Base-by-base conservation (phyloP, 1,140 invertebrate genomes). In the Solen grandis region DNA sequence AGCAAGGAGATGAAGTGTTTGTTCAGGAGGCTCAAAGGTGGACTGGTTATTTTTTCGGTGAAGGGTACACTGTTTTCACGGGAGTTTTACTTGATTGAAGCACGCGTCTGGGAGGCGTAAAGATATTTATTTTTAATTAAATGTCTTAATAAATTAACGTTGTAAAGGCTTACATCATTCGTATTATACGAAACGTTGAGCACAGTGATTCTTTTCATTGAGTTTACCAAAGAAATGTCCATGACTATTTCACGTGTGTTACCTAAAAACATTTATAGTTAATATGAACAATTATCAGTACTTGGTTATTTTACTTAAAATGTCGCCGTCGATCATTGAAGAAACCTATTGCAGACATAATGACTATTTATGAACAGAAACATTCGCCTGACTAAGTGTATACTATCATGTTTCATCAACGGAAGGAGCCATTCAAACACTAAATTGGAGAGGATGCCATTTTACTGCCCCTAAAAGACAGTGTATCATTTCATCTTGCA, bases 41-140 rank as follows among this genome's bases (percentile, higher is more conserved):
- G 38, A 76, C 59, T 29, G 60, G 60, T 14, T n/a, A 65, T 65
- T 76, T 65, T 29, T 65, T 54, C 31, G 73, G 73, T 10, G 73
- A 76, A 10, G 73, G 60, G 0, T 76, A 46, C 13, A 65, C 60
- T 1, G 33, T 55, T 0, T 76, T 76, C 46, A 76, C 73, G 16
- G 73, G 73, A 36, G 22, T 65, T 63, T 36, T 76, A 33, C 27
- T 76, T 27, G 33, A 76, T 10, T 65, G 59, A 65, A 27, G 8
- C 8, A 29, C n/a, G 13, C 46, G n/a, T n/a, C 13, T 14, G n/a
- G 13, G 13, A n/a, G 46, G 13, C n/a, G n/a, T 52, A 14, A 52
- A n/a, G n/a, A 13, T 52, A 14, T n/a, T 52, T 52, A 52, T 13
- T 14, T 14, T 52, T 52, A 52, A 52, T 52, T 52, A 52, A n/a